Evolutionary conservation across 2,888 invertebrate genomes (phyloP).

Genomic region (Callosobruchus maculatus): DNA sequence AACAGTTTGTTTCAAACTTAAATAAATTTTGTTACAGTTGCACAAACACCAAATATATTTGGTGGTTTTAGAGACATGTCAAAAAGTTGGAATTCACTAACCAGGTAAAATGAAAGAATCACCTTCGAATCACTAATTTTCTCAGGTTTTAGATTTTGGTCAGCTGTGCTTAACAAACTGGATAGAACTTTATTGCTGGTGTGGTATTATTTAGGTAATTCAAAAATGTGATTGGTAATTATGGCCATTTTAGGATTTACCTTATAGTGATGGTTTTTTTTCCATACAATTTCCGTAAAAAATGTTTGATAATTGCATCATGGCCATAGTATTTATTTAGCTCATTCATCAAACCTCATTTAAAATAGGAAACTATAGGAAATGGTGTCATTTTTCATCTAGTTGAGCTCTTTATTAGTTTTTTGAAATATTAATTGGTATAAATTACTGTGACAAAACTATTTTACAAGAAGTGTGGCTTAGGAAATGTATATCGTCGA

Average conservation of each 20-base stretch:
- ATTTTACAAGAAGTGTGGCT: background rate
- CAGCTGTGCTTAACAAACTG: background rate
- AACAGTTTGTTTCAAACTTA: too few relatives aligned
- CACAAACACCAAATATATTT: too few relatives aligned
- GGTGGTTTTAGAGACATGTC: too few relatives aligned
- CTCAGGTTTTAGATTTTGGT: background rate
- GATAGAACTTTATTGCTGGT: background rate
- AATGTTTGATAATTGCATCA: background rate
- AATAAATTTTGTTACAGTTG: too few relatives aligned
- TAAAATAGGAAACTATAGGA: background rate
- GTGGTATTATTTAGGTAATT: background rate
- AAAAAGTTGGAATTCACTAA: too few relatives aligned
- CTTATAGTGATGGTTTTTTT: background rate
- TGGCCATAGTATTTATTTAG: background rate
- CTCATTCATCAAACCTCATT: background rate
- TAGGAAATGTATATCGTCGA: background rate
- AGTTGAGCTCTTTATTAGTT: background rate
- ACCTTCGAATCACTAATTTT: too few relatives aligned
- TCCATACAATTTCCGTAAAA: background rate
- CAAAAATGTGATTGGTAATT: background rate
- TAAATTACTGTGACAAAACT: background rate
- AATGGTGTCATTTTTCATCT: background rate
- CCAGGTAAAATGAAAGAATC: too few relatives aligned
- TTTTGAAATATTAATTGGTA: background rate
- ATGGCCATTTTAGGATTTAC: background rate